Percentiles rank a stretch among this genome's conserved stretches.
These are phyloP conservation scores for Nycticorax nycticorax DNA, from an alignment of 2,113 vertebrate genomes.

Conservation along the genomic window DNA sequence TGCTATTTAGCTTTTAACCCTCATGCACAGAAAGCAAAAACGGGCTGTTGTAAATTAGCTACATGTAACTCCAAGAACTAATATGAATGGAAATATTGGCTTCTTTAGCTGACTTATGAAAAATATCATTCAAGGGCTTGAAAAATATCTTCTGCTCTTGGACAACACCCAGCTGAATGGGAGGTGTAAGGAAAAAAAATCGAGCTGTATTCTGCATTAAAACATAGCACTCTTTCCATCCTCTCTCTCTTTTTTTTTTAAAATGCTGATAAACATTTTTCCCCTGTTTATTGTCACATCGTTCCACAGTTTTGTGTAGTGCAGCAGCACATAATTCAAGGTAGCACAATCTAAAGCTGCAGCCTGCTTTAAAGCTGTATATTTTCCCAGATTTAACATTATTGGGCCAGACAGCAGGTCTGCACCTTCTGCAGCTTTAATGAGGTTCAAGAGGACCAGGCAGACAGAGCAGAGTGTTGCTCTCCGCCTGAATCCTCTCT, in stretches of 20 bases:
- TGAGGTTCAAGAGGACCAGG: background rate
- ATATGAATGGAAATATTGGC: conserved; percentile 10
- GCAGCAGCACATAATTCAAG: background rate
- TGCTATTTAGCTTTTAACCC: background rate
- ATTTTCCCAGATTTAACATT: background rate
- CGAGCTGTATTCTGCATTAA: background rate
- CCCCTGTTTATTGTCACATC: background rate
- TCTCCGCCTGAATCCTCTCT: background rate
- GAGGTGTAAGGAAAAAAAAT: background rate
- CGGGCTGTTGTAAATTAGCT: conserved; percentile 33
- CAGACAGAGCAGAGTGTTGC: background rate
- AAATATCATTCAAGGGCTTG: background rate
- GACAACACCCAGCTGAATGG: background rate
- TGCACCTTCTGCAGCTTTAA: conserved; percentile 12
- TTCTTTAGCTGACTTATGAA: background rate
- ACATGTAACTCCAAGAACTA: conserved; percentile 21
- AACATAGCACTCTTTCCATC: background rate
- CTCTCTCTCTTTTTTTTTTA: background rate
- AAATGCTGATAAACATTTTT: background rate
- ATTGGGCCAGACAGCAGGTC: background rate
- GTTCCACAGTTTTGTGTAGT: background rate
- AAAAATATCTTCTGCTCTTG: conserved; percentile 14
- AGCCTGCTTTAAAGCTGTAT: background rate
- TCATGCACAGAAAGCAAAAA: conserved; percentile 8
- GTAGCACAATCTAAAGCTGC: background rate